Conservation (phyloP, 2,113 vertebrate species). For the Diadophis punctatus region DNA sequence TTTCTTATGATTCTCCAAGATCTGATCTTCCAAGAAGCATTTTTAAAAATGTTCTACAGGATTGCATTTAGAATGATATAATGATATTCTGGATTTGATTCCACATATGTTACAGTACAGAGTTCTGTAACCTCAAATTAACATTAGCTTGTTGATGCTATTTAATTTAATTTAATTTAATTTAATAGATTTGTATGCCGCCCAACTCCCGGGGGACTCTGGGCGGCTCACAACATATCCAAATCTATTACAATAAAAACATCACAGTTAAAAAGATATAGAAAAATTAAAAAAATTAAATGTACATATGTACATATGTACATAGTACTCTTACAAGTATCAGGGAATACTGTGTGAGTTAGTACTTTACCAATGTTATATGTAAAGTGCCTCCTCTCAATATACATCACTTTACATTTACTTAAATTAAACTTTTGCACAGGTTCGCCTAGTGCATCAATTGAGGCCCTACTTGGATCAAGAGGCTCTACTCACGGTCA, state of each 20-base stretch:
- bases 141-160: neutral
- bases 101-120: neutral
- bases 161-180: too few relatives aligned
- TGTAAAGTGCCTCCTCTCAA: neutral
- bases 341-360: neutral
- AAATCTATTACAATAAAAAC: too few relatives aligned
- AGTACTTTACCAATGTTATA: neutral
- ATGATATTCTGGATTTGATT: neutral
- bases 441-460: too few relatives aligned
- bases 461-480: too few relatives aligned
- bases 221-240: too few relatives aligned
- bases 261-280: too few relatives aligned
- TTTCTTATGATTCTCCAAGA: neutral
- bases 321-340: neutral
- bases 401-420: neutral
- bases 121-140: neutral
- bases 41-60: neutral
- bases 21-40: neutral
- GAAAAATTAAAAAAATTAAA: too few relatives aligned
- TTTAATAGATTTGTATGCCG: too few relatives aligned
- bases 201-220: too few relatives aligned
- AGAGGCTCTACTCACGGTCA: too few relatives aligned
- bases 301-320: too few relatives aligned
- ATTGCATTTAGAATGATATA: neutral
- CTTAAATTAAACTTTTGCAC: too few relatives aligned